Evolutionary conservation across 2,797 vertebrate species (phyloP), one percentile per base, ranked within the genome.

Genomic region (Varecia variegata): DNA sequence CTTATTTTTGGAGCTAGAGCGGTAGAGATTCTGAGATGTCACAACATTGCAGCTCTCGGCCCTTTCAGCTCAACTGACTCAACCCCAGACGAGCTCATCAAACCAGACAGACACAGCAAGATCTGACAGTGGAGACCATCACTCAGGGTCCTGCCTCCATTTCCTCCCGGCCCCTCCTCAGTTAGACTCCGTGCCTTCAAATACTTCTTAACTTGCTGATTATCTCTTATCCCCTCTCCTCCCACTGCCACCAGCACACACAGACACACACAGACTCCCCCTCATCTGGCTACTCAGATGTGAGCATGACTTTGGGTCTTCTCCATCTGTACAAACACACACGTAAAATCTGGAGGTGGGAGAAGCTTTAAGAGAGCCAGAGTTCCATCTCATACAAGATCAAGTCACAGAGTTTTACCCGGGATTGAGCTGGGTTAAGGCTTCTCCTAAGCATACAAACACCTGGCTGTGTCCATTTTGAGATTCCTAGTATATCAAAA

Each of bases 81-180:
- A 67, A 27, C 47, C 54, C 30, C 27, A 20, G 25, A 30, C 9
- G 21, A 35, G 17, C 47, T 60, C 27, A 9, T 38, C 47, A 32
- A 62, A 4, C 32, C 35, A 25, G 4, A 15, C 5, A 18, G 35
- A 30, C 9, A 45, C 12, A 27, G 10, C 7, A 15, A 18, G 13
- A 7, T n/a, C 7, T 25, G 4, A 7, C n/a, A 21, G 32, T 13
- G 2, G 18, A 17, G n/a, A 20, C 21, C 2, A 1, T 35, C 15
- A 2, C n/a, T 21, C 1, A 4, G 30, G 18, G 32, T 6, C 71
- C 15, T 30, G 13, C 32, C 2, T 38, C 45, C 23, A 10, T 43
- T 52, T 30, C 11, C 23, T 45, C 62, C 83, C 23, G 3, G 11
- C 5, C 25, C 14, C 79, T 89, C 30, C 20, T 43, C 23, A 45